These are phyloP conservation scores for Charanyca ferruginea DNA, from an alignment of 2,888 invertebrate species.

Conservation along the genomic window DNA sequence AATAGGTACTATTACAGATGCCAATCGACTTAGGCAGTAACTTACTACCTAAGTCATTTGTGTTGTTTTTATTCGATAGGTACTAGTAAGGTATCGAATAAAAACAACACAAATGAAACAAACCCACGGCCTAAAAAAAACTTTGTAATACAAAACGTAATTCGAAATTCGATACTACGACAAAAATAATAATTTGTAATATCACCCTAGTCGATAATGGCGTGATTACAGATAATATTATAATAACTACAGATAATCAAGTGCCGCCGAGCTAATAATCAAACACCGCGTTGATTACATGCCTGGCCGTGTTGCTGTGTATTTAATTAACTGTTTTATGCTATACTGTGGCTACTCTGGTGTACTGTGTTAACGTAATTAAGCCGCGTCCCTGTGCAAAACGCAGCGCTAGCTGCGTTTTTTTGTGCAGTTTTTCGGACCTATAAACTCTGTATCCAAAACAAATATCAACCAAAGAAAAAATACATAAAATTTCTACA, in stretches of 20 bases:
- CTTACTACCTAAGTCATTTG: too few species aligned
- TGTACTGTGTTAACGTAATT: slow-evolving; percentile 20
- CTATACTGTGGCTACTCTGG: slow-evolving; percentile 21
- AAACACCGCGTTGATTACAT: slow-evolving; percentile 56
- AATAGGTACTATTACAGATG: too few species aligned
- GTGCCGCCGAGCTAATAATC: slow-evolving; percentile 50
- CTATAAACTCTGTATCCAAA: too few species aligned
- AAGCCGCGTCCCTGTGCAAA: too few species aligned
- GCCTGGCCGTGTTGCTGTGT: slow-evolving; percentile 19
- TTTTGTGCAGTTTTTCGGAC: too few species aligned
- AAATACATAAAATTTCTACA: too few species aligned
- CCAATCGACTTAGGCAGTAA: too few species aligned
- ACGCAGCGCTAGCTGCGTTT: too few species aligned
- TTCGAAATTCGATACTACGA: slow-evolving; percentile 33
- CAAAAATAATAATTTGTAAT: slow-evolving; percentile 37
- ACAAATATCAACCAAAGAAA: too few species aligned
- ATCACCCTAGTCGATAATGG: slow-evolving; percentile 50
- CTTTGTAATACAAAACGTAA: slow-evolving; percentile 27
- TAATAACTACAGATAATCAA: slow-evolving; percentile 60
- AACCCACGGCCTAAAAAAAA: slow-evolving; percentile 18
- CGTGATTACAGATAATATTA: slow-evolving; percentile 53
- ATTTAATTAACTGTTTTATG: slow-evolving; percentile 49
- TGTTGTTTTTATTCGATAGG: too few species aligned
- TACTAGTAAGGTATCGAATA: neutral
- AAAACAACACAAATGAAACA: neutral